Evolutionary conservation across 2,888 invertebrate species (phyloP), one percentile per base, ranked within the genome.

Genomic region (Oeneis ivallda): DNA sequence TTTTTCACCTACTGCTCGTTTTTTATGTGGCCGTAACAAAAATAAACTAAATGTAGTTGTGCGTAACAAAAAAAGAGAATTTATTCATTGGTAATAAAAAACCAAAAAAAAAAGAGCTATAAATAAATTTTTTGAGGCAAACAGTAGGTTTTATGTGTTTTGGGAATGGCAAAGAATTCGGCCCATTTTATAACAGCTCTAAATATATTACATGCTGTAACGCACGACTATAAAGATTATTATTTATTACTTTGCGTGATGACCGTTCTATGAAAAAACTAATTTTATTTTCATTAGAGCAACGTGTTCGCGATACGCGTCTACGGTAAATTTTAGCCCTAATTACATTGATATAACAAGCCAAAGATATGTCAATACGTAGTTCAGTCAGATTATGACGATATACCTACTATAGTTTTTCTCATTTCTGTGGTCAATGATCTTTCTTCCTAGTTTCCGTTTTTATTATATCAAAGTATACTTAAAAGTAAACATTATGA

Each of bases 291-390:
- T 84, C 80, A 82, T 81, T 86, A 80, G 80, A 86, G 83, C 87
- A 84, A 79, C 82, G 76, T 87, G 88, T 88, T 85, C 76, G 82
- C 84, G 87, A 90, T 87, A 89, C 74, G 79, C 76, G 79, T 68
- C 71, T 68, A 79, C 72, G 73, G 81, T 89, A 88, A 89, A 88
- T 89, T 89, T 85, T 79, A 80, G 78, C 78, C 64, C 79, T 87
- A 85, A 87, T 56, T 56, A 56, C 56, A 19, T 41, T 41, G 41
- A 56, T 56, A 10, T 41, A 19, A 41, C 19, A 56, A 26, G 10
- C 26, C 11, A 26, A 13, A 50, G 49, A 50, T 50, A 50, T 2
- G 41, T 43, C 26, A 26, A 26, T 26, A 5, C 5, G 5, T 26
- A 26, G 26, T 26, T 26, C 26, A 26, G 26, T 26, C 26, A 26